A percentile compares a stretch with the other conserved stretches of the same genome.
These are phyloP conservation scores for Apeira syringaria DNA, from an alignment of 2,888 invertebrate genomes.

Conservation along the genomic window DNA sequence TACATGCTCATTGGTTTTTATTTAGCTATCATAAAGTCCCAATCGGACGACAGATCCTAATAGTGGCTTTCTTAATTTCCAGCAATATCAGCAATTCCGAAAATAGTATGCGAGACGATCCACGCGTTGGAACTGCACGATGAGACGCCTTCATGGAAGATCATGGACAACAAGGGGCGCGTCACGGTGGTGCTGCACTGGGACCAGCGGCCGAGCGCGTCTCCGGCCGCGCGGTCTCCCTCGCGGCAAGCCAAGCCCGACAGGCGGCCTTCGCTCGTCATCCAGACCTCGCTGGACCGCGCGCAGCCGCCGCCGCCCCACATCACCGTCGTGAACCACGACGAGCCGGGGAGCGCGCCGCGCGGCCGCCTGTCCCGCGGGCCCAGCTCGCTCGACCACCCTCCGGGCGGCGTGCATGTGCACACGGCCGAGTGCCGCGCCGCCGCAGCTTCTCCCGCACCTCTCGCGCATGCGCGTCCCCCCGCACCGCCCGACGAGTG, in stretches of 20 bases:
- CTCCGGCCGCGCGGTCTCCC: conserved; percentile 83
- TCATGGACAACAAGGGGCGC: conserved; percentile 98
- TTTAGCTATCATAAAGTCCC: no score
- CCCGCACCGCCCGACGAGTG: conserved; percentile 89
- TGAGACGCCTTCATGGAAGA: conserved; percentile 99
- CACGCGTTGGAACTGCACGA: conserved; percentile 97
- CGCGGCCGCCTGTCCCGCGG: conserved; percentile 89
- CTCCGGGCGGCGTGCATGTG: conserved; percentile 90
- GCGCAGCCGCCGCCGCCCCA: conserved; percentile 89
- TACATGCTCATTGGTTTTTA: no score
- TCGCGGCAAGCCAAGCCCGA: conserved; percentile 77
- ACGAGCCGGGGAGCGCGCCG: conserved; percentile 84
- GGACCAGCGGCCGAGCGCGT: conserved; percentile 93
- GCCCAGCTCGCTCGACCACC: conserved; percentile 86
- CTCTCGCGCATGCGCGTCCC: conserved; percentile 85
- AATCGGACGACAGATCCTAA: no score
- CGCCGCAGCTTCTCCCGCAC: conserved; percentile 79
- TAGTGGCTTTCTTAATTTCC: conserved; percentile 45
- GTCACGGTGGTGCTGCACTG: conserved; percentile 98
- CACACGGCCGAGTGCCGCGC: conserved; percentile 90
- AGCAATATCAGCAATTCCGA: conserved; percentile 98
- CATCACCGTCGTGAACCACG: conserved; percentile 97
- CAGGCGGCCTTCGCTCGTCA: conserved; percentile 88
- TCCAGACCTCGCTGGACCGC: conserved; percentile 90
- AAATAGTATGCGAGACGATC: conserved; percentile 98